Conservation (phyloP, 2,888 invertebrate species). For the Idaea biselata region DNA sequence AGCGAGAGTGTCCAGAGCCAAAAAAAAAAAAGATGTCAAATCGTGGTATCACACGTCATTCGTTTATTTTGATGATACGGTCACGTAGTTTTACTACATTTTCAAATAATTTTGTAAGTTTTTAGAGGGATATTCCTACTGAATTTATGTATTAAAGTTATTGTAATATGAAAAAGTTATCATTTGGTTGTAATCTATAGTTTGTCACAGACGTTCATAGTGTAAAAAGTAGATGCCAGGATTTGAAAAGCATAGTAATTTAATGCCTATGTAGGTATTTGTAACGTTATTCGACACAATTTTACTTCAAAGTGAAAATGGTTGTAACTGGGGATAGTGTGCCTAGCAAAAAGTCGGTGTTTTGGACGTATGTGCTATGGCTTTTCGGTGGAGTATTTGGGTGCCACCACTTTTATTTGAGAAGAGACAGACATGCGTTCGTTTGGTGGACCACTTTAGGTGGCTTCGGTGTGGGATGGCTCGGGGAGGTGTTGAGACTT, state of each 20-base stretch:
- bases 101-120: not conserved
- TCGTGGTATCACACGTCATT: conserved; percentile 3
- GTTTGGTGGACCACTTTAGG: conserved; percentile 93
- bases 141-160: not conserved
- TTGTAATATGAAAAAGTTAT: not conserved
- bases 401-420: conserved; percentile 94
- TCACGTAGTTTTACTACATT: not conserved
- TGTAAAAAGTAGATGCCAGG: not conserved
- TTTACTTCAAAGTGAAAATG: conserved; percentile 28
- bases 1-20: no score
- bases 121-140: not conserved
- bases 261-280: not conserved
- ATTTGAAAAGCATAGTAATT: not conserved
- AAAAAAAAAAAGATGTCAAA: not conserved
- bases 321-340: conserved; percentile 33
- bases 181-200: not conserved
- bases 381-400: conserved; percentile 93
- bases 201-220: not conserved
- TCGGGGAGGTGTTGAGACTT: conserved; percentile 91
- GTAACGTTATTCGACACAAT: conserved; percentile 11
- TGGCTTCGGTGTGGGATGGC: conserved; percentile 93
- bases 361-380: conserved; percentile 91
- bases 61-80: not conserved
- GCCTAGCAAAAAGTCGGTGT: conserved; percentile 76
- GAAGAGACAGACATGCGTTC: conserved; percentile 93